Percentiles rank a stretch among this genome's conserved stretches.
These are phyloP conservation scores for Ichneumoninae sp. DNA, from an alignment of 2,888 invertebrate species.

Conservation along the genomic window DNA sequence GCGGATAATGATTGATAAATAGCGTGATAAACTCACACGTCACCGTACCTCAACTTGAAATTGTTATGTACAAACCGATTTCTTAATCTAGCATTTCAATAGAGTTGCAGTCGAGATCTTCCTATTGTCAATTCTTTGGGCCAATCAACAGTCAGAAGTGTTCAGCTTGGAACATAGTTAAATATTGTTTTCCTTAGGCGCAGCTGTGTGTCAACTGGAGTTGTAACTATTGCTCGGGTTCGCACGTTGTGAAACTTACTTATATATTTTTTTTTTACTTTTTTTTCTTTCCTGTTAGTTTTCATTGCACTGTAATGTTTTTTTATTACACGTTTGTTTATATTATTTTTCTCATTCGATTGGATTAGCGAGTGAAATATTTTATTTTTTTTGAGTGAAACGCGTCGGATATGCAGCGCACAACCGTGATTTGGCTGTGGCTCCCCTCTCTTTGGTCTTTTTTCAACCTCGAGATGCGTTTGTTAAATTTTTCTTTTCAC, in stretches of 20 bases:
- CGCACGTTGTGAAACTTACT: conserved; percentile 65
- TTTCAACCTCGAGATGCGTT: conserved; percentile 61
- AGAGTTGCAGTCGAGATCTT: conserved; percentile 80
- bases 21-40: conserved; percentile 14
- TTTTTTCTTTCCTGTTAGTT: conserved; percentile 71
- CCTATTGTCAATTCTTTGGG: conserved; percentile 81
- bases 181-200: conserved; percentile 82
- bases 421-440: conserved; percentile 21
- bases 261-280: conserved; percentile 42
- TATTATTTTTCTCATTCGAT: conserved; percentile 10
- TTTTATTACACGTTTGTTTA: conserved; percentile 38
- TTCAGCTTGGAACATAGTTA: conserved; percentile 77
- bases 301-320: conserved; percentile 72
- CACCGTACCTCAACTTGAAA: conserved; percentile 22
- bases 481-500: conserved; percentile 59
- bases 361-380: conserved; percentile 9
- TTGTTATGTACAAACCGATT: conserved; percentile 45
- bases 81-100: conserved; percentile 57
- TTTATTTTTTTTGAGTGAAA: conserved; percentile 15
- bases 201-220: conserved; percentile 83
- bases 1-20: conserved; percentile 41
- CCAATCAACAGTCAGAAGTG: conserved; percentile 80
- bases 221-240: conserved; percentile 80
- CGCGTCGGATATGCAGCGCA: conserved; percentile 35
- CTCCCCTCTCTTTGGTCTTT: conserved; percentile 61